These are phyloP conservation scores for Hemaris fuciformis DNA, from an alignment of 2,888 invertebrate genomes.

Conservation along the genomic window DNA sequence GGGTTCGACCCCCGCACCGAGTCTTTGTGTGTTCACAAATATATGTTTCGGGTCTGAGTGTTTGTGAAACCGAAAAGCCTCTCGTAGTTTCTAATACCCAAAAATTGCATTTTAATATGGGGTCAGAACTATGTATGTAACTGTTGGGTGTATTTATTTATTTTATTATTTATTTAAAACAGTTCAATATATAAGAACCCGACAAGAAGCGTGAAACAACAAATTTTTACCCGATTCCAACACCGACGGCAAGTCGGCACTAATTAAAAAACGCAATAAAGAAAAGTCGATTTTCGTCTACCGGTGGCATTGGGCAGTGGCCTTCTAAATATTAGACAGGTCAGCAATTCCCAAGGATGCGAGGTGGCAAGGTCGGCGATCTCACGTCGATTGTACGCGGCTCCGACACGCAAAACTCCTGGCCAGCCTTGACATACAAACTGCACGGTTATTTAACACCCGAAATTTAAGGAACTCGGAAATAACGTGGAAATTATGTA, in stretches of 20 bases:
- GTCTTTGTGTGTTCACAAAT: no score
- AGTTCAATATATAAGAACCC: no score
- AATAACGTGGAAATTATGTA: background rate
- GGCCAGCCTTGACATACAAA: constrained; percentile 77
- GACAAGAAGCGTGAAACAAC: no score
- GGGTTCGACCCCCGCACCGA: no score
- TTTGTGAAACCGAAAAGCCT: no score
- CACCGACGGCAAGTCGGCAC: background rate
- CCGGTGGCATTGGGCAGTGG: constrained; percentile 23
- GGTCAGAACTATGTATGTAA: no score
- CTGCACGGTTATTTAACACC: constrained; percentile 55
- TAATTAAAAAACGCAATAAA: constrained; percentile 20
- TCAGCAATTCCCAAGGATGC: constrained; percentile 66
- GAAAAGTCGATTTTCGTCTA: background rate
- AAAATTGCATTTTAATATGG: no score
- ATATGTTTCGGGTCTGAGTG: no score
- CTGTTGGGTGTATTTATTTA: no score
- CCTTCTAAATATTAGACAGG: constrained; percentile 60
- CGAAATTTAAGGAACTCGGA: constrained; percentile 44
- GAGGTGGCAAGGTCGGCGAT: constrained; percentile 72
- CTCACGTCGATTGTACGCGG: constrained; percentile 70
- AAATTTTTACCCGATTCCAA: background rate
- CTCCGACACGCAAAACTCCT: constrained; percentile 72
- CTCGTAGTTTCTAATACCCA: no score
- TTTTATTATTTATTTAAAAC: no score